Evolutionary conservation across 2,888 invertebrate genomes (phyloP).

Genomic region (Crioceris asparagi): DNA sequence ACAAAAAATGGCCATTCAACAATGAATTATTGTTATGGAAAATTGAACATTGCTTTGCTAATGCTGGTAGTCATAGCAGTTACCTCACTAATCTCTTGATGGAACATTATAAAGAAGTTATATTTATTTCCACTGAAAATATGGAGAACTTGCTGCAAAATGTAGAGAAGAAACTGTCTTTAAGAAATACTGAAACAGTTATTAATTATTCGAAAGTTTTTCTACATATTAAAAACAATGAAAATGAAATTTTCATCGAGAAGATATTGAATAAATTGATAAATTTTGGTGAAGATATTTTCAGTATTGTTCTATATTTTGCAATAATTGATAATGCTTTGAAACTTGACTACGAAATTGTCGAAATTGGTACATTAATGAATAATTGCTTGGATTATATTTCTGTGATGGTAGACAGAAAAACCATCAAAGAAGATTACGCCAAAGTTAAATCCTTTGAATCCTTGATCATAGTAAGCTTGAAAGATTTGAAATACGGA

Average conservation of each 20-base stretch:
- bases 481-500: no score
- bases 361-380: no score
- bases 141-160: no score
- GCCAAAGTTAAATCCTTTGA: slow-evolving; percentile 18
- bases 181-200: slow-evolving; percentile 15
- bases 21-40: slow-evolving; percentile 3
- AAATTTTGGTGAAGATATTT: no score
- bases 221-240: slow-evolving; percentile 2
- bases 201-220: slow-evolving; percentile 13
- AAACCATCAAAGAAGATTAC: slow-evolving; percentile 5
- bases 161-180: slow-evolving; percentile 6
- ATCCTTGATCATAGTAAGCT: slow-evolving; percentile 24
- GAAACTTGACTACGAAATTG: no score
- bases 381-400: no score
- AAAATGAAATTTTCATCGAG: slow-evolving; percentile 7
- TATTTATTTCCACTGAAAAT: no score
- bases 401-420: no score
- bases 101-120: slow-evolving; percentile 5
- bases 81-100: slow-evolving; percentile 12
- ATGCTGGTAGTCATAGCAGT: slow-evolving; percentile 8
- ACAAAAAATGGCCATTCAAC: slow-evolving; percentile 14
- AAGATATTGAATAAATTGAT: slow-evolving; percentile 9
- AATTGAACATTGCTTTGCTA: slow-evolving; percentile 9
- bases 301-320: no score
- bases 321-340: no score